phyloP scores from a whole-genome alignment of 2,888 invertebrate species.

The Pterostichus niger region DNA sequence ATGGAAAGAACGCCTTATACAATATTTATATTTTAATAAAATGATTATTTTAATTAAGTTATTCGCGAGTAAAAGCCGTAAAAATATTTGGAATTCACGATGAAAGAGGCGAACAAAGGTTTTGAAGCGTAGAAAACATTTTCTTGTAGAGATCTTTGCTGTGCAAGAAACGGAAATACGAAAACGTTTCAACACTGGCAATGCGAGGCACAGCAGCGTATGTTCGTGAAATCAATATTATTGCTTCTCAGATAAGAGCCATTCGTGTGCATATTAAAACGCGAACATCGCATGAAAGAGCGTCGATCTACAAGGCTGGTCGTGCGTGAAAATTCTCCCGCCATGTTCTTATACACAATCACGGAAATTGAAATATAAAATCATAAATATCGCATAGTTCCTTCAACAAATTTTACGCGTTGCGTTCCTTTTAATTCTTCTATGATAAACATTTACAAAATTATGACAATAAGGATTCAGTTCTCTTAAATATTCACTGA shows the following conservation, averaged over 20 bases:
- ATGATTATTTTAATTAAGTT: neutral
- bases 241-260: constrained; percentile 64
- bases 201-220: constrained; percentile 30
- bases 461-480: no score
- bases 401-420: neutral
- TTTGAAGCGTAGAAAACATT: constrained; percentile 27
- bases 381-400: constrained; percentile 2
- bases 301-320: constrained; percentile 46
- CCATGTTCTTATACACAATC: constrained; percentile 25
- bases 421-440: no score
- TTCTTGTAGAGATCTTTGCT: constrained; percentile 37
- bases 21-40: neutral
- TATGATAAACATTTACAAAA: no score
- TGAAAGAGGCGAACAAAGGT: neutral
- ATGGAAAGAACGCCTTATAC: no score
- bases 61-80: neutral
- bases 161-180: constrained; percentile 50
- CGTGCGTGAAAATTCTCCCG: constrained; percentile 61
- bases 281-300: constrained; percentile 58
- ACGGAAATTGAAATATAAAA: constrained; percentile 48
- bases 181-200: constrained; percentile 55
- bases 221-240: constrained; percentile 63
- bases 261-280: constrained; percentile 66
- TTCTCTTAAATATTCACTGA: no score
- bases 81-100: neutral